Conservation (phyloP, 2,888 invertebrate species). For the Trachelus troglodyta region DNA sequence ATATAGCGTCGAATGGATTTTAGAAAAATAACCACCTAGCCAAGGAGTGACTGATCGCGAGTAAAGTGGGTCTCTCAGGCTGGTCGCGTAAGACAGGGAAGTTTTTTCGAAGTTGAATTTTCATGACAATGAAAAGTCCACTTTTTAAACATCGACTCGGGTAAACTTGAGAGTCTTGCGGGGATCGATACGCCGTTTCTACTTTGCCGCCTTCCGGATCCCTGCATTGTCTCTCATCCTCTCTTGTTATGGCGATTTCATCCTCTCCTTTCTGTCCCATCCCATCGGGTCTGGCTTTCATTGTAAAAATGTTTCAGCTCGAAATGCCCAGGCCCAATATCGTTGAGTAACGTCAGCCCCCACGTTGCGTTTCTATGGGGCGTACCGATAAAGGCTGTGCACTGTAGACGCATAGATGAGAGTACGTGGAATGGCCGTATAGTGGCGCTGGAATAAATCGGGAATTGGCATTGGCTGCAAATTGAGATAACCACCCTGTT, state of each 20-base stretch:
- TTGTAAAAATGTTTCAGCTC: background rate
- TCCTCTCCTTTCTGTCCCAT: background rate
- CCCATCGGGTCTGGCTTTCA: background rate
- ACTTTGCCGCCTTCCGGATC: background rate
- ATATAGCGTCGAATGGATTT: slow-evolving; percentile 6
- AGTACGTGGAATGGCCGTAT: background rate
- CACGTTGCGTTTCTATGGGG: background rate
- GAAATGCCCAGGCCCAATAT: background rate
- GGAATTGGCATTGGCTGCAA: slow-evolving; percentile 45
- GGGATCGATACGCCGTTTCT: background rate
- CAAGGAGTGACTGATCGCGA: background rate
- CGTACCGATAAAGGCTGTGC: background rate
- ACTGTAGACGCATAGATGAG: background rate
- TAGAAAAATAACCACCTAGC: slow-evolving; percentile 3
- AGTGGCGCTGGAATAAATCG: background rate
- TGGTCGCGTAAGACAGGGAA: background rate
- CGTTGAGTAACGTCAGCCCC: background rate
- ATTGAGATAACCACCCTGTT: slow-evolving; percentile 53
- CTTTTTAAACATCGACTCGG: background rate
- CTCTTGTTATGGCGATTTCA: background rate
- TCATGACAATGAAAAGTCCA: background rate
- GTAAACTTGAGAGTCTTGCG: background rate
- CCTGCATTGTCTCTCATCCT: background rate
- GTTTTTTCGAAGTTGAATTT: background rate
- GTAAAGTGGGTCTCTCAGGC: background rate